Base-by-base conservation (phyloP, 2,888 invertebrate genomes). In the Aphidius colemani region DNA sequence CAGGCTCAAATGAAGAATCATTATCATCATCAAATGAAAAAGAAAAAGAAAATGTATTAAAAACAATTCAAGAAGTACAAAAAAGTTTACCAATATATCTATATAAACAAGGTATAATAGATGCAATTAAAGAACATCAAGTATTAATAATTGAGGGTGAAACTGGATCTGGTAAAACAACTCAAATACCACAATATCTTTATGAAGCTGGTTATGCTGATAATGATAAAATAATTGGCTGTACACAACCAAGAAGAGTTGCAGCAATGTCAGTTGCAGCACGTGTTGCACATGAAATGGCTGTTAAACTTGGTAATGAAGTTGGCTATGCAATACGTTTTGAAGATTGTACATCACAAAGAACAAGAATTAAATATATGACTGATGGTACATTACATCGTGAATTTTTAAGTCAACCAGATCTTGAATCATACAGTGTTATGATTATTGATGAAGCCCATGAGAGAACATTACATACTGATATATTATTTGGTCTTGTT, bases 261-360 rank as follows among this genome's bases (percentile, higher is more conserved):
- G 99, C 99, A 30, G 98, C 99, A 3, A 99, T 99, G 99, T 96
- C 96, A n/a, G 99, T 99, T 30, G 95, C 99, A 18, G 93, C 98
- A 5, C 88, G 99, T 80, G 99, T 99, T 1, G 95, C 98, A 3
- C 94, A 98, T 80, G 99, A 99, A 87, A 95, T 98, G 94, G 89
- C 90, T 70, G 93, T 95, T 0, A 99, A 98, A 84, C 85, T 99
- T 40, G 99, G 98, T 58, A 94, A 93, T 82, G 94, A 94, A 85
- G 94, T 94, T 57, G 92, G 92, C 6, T 92, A 92, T 73, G 91
- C 92, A 69, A 99, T 99, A 75, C 88, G 99, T 73, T 99, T 99
- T 85, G 99, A 99, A 85, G 99, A 99, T 81, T 99, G 98, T 79
- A 98, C 98, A 1, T 97, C 97, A 4, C 98, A 98, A 81, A 87